phyloP scores from a whole-genome alignment of 2,113 vertebrate genomes.

The Lagopus leucura region DNA sequence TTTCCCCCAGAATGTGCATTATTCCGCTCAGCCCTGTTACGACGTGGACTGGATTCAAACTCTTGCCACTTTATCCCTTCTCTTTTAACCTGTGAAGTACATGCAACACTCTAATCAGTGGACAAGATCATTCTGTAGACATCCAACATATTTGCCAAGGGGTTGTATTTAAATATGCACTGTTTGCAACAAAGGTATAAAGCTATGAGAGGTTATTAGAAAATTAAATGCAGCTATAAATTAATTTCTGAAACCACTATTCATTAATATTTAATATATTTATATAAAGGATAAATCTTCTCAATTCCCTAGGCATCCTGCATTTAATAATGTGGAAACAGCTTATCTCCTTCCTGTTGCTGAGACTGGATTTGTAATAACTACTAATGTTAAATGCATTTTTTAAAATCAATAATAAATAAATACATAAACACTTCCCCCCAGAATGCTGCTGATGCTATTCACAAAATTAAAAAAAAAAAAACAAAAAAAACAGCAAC shows the following conservation, averaged over 20 bases:
- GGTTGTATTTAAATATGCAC: constrained; percentile 60
- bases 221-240: constrained; percentile 77
- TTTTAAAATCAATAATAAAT: constrained; percentile 92
- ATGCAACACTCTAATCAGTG: neutral
- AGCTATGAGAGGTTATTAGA: constrained; percentile 63
- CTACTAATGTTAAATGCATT: constrained; percentile 87
- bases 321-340: constrained; percentile 81
- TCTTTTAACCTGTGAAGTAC: neutral
- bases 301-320: constrained; percentile 73
- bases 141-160: constrained; percentile 22
- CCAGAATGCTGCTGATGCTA: constrained; percentile 87
- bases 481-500: constrained; percentile 83
- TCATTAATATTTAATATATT: constrained; percentile 84
- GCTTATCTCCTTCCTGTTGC: constrained; percentile 76
- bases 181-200: constrained; percentile 55
- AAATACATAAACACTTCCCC: constrained; percentile 90
- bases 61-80: neutral
- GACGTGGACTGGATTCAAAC: neutral
- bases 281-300: constrained; percentile 73
- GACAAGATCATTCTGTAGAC: constrained; percentile 18
- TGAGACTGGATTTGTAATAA: constrained; percentile 88
- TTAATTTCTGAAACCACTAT: constrained; percentile 78
- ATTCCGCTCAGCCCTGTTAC: neutral
- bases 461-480: constrained; percentile 91
- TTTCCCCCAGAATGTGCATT: neutral